Evolutionary conservation across 2,113 vertebrate genomes (phyloP).

Genomic region (Chunga burmeisteri): DNA sequence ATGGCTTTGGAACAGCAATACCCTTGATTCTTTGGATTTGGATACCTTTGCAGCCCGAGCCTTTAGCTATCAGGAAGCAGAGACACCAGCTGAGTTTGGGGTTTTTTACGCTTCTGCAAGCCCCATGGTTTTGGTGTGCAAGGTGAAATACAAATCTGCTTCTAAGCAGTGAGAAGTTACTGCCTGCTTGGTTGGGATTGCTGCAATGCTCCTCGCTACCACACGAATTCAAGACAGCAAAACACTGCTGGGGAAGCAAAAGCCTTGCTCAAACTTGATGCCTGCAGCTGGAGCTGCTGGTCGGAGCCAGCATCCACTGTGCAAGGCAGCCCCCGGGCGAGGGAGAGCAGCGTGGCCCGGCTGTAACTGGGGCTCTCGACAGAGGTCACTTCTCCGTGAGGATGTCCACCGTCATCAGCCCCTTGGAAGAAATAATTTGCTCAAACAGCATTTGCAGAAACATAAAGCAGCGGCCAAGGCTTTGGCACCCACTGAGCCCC

Average conservation of each 20-base stretch:
- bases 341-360: not conserved
- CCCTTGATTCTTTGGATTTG: not conserved
- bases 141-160: fast-evolving
- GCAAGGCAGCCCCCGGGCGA: not conserved
- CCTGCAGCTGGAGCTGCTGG: not conserved
- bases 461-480: not conserved
- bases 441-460: not conserved
- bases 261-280: not conserved
- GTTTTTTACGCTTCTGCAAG: not conserved
- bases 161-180: not conserved
- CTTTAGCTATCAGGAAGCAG: not conserved
- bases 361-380: too few relatives aligned
- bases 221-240: not conserved
- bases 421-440: not conserved
- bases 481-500: not conserved
- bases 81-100: not conserved
- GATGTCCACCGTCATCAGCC: not conserved
- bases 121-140: fast-evolving
- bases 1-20: not conserved
- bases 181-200: fast-evolving
- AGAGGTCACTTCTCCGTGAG: fast-evolving
- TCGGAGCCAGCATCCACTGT: fast-evolving
- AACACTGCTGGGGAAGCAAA: not conserved
- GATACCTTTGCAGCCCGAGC: not conserved
- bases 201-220: not conserved